Base-by-base conservation (phyloP, 2,888 invertebrate species). In the Alloscopus bannaensis region DNA sequence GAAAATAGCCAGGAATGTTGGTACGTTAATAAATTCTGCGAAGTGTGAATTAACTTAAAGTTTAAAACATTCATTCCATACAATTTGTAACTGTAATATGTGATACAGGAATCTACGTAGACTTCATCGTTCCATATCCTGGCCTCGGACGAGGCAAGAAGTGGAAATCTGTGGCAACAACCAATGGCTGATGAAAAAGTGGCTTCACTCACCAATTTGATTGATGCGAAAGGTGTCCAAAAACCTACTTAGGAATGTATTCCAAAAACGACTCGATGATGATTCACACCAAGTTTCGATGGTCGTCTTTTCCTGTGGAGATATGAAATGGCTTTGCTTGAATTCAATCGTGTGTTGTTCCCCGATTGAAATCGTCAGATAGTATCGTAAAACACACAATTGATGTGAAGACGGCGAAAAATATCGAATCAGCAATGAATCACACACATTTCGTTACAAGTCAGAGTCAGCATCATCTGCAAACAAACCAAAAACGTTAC, bases 241-340 rank as follows among this genome's bases (percentile, higher is more conserved):
- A 60, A 36, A 78, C 69, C 70, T 70, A 62, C 31, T 55, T 70
- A 70, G 64, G 66, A 59, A 70, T 59, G 70, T 69, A 42, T 52
- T 64, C 57, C 62, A 28, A 68, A 62, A 66, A 69, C 80, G 69
- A 62, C 72, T 73, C 71, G 60, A 77, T 78, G 77, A 77, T 81
- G n/a, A n/a, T n/a, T n/a, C n/a, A n/a, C 73, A 69, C 72, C 45
- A 57, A 59, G 81, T 78, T 81, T 81, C 81, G 73, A 68, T 81
- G 68, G 73, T 78, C 73, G 78, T 68, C 78, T 72, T 73, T 62
- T n/a, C 81, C 78, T 78, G 26, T 60, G 72, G 64, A 40, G 72
- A 55, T 29, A n/a, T n/a, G 72, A 72, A 50, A 31, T 52, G 64
- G 72, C 72, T 72, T 64, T 72, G 72, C 72, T 72, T 72, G 72